Evolutionary conservation across 2,797 vertebrate species (phyloP).

Genomic region (Gobionotothen gibberifrons): DNA sequence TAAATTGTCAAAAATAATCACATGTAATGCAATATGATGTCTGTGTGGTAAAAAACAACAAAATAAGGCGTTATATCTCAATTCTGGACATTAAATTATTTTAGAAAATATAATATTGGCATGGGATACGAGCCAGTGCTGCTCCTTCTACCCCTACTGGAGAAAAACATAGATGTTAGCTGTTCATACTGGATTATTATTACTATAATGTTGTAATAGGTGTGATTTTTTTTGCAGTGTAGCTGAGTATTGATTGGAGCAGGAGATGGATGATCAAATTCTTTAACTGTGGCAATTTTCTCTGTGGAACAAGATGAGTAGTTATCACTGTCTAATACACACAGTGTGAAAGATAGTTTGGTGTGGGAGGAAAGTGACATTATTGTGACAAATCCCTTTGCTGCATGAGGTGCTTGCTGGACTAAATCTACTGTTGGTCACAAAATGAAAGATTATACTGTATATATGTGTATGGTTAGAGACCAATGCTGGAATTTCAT

Average conservation of each 20-base stretch:
- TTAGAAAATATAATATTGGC: neutral
- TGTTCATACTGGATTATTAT: neutral
- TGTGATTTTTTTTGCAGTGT: conserved; percentile 40
- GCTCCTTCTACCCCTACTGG: too few relatives aligned
- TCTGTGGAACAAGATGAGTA: conserved; percentile 16
- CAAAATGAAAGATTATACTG: neutral
- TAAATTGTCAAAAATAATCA: too few relatives aligned
- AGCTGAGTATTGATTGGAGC: conserved; percentile 49
- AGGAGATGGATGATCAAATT: conserved; percentile 20
- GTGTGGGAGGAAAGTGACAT: neutral
- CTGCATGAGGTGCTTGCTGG: neutral
- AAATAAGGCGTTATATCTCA: neutral
- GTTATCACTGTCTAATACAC: conserved; percentile 2
- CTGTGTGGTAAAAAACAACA: too few relatives aligned
- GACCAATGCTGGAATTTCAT: neutral
- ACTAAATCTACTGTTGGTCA: neutral
- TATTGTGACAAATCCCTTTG: neutral
- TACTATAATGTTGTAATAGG: accelerated
- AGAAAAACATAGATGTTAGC: neutral
- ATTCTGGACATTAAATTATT: neutral
- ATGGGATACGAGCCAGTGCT: neutral
- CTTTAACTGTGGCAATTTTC: conserved; percentile 28
- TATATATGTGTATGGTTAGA: neutral
- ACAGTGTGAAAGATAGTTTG: neutral
- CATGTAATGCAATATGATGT: too few relatives aligned